Base-by-base conservation (phyloP, 2,797 vertebrate species). In the Siniperca scherzeri region DNA sequence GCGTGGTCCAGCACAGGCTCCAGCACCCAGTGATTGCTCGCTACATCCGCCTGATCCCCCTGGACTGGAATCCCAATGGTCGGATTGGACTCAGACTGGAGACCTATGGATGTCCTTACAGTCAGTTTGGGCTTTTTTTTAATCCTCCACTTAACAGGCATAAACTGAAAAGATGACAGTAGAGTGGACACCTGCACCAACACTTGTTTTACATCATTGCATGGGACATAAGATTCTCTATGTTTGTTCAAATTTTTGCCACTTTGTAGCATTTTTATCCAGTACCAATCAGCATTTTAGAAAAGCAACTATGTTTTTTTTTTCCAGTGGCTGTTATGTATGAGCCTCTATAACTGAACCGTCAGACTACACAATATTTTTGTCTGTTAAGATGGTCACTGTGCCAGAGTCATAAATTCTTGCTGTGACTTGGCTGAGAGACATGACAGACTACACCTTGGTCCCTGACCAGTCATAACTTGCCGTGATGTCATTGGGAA, bases 61-160 rank as follows among this genome's bases (percentile, higher is more conserved):
- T 98, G 74, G 95, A 96, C 82, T 99, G 98, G 98, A 99, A 97
- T 88, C 93, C 89, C 0, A 97, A 95, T 21, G 98, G 98, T 44
- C 97, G 97, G 80, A 97, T 99, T 25, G 98, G 98, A 80, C 96
- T 99, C 94, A 93, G 98, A 33, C 94, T 98, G 22, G 98, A 99
- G 90, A 94, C 94, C 2, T 99, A 98, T 0, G 98, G 98, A 70
- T 99, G 98, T 87, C 91, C 93, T 59, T 97, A 98, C 76, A 94
- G 98, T 99, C 93, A 97, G 98, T 96, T 69, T 70, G 33, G 3
- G 4, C 2, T 27, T n/a, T 53, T 61, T 74, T 76, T 40, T n/a
- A 0, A 33, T 53, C 25, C 1, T 40, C 5, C 7, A 52, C 3
- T 42, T 62, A 21, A 30, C 7, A 68, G 25, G 2, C 21, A 53